These are phyloP conservation scores for Mystacornis crossleyi DNA, from an alignment of 2,113 vertebrate species.

Conservation along the genomic window DNA sequence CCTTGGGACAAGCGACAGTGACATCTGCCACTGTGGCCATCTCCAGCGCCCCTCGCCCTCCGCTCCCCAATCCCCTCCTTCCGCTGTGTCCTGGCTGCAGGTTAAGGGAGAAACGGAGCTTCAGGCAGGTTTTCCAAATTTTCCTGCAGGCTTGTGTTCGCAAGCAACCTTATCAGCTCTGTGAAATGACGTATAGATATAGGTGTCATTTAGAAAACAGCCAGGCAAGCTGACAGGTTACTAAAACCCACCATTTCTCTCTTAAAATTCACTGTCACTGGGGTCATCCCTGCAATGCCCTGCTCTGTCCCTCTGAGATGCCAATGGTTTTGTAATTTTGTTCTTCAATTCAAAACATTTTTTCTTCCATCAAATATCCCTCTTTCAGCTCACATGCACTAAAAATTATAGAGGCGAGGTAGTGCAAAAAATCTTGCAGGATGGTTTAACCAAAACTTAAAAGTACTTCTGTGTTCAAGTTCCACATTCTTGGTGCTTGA, in stretches of 20 bases:
- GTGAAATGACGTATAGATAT: accelerated
- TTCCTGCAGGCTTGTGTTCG: accelerated
- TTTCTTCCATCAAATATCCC: neutral
- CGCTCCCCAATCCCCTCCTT: no score
- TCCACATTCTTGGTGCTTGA: neutral
- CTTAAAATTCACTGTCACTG: neutral
- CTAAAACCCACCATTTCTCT: neutral
- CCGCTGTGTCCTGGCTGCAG: accelerated
- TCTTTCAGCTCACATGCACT: neutral
- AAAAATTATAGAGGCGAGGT: neutral
- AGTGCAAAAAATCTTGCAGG: neutral
- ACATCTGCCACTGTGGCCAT: accelerated
- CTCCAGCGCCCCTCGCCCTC: accelerated
- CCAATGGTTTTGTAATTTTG: neutral
- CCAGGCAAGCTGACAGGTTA: neutral
- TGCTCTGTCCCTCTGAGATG: neutral
- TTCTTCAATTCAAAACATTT: accelerated
- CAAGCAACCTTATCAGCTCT: neutral
- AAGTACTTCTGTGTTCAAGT: neutral
- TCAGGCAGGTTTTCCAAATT: neutral
- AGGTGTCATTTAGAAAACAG: neutral
- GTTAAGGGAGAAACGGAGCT: neutral
- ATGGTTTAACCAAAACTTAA: neutral
- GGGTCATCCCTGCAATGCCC: neutral
- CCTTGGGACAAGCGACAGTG: neutral